Conservation (phyloP, 2,113 vertebrate genomes). For the Nothocercus julius region DNA sequence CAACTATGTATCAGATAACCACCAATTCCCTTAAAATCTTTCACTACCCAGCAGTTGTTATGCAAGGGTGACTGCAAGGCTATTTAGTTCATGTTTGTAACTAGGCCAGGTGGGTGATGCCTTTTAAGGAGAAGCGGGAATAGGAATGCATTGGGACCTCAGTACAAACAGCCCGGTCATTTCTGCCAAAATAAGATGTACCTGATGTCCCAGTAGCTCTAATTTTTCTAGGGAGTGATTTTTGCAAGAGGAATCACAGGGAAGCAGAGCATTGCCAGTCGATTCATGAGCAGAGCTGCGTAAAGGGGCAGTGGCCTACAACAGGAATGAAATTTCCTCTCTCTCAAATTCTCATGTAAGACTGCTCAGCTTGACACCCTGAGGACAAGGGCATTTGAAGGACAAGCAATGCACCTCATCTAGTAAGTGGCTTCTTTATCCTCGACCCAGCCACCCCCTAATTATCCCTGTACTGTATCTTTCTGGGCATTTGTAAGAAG, state of each 20-base stretch:
- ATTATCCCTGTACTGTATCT: background rate
- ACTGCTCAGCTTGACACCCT: background rate
- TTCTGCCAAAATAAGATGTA: background rate
- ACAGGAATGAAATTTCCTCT: background rate
- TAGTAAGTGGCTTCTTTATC: background rate
- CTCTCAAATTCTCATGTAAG: background rate
- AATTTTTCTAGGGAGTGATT: background rate
- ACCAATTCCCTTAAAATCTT: conserved; percentile 75
- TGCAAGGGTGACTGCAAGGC: conserved; percentile 26
- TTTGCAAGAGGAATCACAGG: background rate
- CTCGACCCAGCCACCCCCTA: background rate
- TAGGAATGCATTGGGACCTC: background rate
- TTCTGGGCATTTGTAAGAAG: background rate
- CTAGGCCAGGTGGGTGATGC: conserved; percentile 67
- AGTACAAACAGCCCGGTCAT: background rate
- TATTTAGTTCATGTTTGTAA: background rate
- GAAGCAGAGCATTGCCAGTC: background rate
- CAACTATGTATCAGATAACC: conserved; percentile 74
- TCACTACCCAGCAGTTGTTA: conserved; percentile 73
- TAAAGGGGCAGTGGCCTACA: background rate
- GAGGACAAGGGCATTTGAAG: background rate
- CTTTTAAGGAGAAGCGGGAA: conserved; percentile 64
- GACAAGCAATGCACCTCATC: background rate
- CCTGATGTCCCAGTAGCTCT: background rate
- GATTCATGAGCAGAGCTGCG: background rate